phyloP scores from a whole-genome alignment of 1,140 invertebrate genomes.

The Micrasema minimum region DNA sequence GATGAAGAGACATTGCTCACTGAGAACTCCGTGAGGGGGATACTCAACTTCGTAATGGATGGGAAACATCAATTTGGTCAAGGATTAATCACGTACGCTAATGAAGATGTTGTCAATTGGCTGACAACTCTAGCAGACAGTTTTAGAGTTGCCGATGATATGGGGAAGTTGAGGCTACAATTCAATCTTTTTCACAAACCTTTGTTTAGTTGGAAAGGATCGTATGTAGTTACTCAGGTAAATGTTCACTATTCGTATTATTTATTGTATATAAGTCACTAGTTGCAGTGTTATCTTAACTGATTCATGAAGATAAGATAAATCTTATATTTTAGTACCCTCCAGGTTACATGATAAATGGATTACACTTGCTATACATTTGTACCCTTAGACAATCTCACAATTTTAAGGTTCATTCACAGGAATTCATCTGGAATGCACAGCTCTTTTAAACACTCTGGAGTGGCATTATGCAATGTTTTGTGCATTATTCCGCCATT shows the following conservation, averaged over 20 bases:
- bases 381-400: too few species aligned
- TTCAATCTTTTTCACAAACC: conserved; percentile 95
- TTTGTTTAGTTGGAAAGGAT: conserved; percentile 97
- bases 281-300: background rate
- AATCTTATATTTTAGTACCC: too few species aligned
- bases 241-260: conserved; percentile 55
- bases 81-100: conserved; percentile 97
- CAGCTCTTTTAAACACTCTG: too few species aligned
- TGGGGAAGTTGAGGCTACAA: conserved; percentile 95
- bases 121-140: conserved; percentile 95
- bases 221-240: conserved; percentile 93
- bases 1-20: conserved; percentile 98
- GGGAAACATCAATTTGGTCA: conserved; percentile 97
- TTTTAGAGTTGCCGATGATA: conserved; percentile 96
- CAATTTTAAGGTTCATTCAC: too few species aligned
- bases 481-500: too few species aligned
- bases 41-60: conserved; percentile 95
- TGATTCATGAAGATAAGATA: background rate
- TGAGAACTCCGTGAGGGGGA: conserved; percentile 89
- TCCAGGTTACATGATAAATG: too few species aligned
- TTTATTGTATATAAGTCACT: background rate
- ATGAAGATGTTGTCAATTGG: conserved; percentile 97
- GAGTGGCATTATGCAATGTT: too few species aligned
- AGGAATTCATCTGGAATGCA: too few species aligned
- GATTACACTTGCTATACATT: too few species aligned